Evolutionary conservation across 2,113 vertebrate species (phyloP), one percentile per base, ranked within the genome.

Genomic region (Crotalus tigris): DNA sequence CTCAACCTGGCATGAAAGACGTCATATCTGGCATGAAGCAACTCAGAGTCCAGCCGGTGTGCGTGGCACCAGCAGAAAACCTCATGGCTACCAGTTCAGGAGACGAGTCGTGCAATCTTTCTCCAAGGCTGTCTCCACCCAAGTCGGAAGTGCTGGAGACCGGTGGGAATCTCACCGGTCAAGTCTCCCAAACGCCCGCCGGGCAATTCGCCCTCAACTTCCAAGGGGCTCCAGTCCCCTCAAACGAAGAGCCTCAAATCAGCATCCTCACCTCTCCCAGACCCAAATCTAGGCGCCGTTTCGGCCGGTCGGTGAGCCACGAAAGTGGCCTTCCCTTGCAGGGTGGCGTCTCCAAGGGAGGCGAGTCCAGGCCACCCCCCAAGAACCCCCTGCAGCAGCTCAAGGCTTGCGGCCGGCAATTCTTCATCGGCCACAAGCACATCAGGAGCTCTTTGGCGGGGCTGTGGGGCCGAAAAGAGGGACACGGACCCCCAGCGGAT

Each of bases 271-370:
- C 87, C 12, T 29, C 89, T 8, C 64, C 61, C 58, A 94, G 90
- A 85, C 75, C 87, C 44, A 89, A 69, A 23, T 92, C 87, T 1
- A 91, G 93, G 2, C 85, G 91, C 33, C 92, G 57, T 0, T 95
- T 94, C 33, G 58, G 94, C 6, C 94, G 95, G 1, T 96, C 95
- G 0, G 4, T 94, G 2, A 96, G 95, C 88, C 95, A 95, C 2
- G 95, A 96, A 33, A 94, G 94, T 0, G 91, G 90, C 26, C 64
- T 95, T 26, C 93, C 90, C 13, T 33, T 90, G 29, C 88, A 51
- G 21, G 91, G 29, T 0, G 93, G 26, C 5, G 44, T 1, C 55
- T 24, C n/a, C 3, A 19, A 39, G 21, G 29, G 6, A 0, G 61
- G 85, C 1, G 2, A 17, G 0, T 0, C 15, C 44, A 4, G 4